Conservation (phyloP, 2,888 invertebrate genomes). For the Drosophila tanythrix region DNA sequence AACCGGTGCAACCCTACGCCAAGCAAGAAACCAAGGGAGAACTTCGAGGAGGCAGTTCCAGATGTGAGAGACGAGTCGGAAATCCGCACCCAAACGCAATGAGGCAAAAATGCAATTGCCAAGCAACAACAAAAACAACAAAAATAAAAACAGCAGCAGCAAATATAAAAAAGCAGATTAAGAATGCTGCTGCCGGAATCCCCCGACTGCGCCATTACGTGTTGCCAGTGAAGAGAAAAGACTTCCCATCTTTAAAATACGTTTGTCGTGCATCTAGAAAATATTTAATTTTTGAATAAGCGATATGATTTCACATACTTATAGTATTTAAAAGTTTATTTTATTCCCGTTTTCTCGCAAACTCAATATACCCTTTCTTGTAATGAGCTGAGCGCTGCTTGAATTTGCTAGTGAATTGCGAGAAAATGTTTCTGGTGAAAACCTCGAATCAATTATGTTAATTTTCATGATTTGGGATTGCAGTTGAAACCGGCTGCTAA, state of each 20-base stretch:
- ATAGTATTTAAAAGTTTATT: not conserved
- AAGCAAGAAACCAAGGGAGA: slow-evolving; percentile 3
- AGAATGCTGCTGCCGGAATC: not conserved
- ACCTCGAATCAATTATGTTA: slow-evolving; percentile 67
- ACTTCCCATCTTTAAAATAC: not conserved
- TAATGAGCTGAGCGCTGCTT: slow-evolving; percentile 15
- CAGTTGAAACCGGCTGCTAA: slow-evolving; percentile 37
- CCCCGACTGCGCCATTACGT: not conserved
- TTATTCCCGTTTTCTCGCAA: not conserved
- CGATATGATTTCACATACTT: not conserved
- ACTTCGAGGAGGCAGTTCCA: slow-evolving; percentile 22
- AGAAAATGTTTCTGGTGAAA: slow-evolving; percentile 22
- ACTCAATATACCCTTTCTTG: not conserved
- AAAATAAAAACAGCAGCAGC: slow-evolving; percentile 12
- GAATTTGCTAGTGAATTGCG: slow-evolving; percentile 47
- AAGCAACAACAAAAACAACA: slow-evolving; percentile 32
- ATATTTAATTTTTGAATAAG: not conserved
- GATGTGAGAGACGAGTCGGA: slow-evolving; percentile 45
- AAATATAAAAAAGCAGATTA: slow-evolving; percentile 1
- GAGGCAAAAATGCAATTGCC: slow-evolving; percentile 73
- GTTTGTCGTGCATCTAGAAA: not conserved
- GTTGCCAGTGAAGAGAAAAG: not conserved
- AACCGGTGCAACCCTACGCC: slow-evolving; percentile 11
- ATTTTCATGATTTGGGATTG: slow-evolving; percentile 45
- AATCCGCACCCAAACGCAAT: slow-evolving; percentile 61